Percentiles rank a stretch among this genome's conserved stretches.
phyloP scores from a whole-genome alignment of 1,140 invertebrate species.

The Rhyzopertha dominica region DNA sequence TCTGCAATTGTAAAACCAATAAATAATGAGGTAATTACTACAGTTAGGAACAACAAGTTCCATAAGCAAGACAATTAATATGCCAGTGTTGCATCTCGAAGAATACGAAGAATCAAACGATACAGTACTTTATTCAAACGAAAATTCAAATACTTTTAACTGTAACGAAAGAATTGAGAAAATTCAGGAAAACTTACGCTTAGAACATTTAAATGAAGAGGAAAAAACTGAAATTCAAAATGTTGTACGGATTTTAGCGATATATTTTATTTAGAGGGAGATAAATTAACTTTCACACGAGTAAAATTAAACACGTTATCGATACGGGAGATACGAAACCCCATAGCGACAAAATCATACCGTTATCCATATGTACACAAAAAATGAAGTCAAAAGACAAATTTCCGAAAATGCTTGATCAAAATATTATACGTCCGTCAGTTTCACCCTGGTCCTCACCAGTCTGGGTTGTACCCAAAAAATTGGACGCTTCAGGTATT shows the following conservation, averaged over 20 bases:
- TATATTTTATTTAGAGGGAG: constrained; percentile 26
- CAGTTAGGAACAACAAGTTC: too few relatives aligned
- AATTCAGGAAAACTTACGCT: too few relatives aligned
- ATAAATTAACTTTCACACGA: constrained; percentile 22
- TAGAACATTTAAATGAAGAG: constrained; percentile 27
- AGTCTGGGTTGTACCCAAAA: constrained; percentile 44
- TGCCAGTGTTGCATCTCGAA: too few relatives aligned
- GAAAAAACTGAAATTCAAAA: too few relatives aligned
- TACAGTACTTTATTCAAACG: too few relatives aligned
- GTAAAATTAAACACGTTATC: constrained; percentile 31
- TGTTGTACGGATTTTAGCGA: constrained; percentile 25
- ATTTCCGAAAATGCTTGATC: constrained; percentile 44
- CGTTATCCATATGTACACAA: constrained; percentile 40
- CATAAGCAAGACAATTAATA: too few relatives aligned
- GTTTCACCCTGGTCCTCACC: constrained; percentile 39
- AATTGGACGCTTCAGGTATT: constrained; percentile 41
- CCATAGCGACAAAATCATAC: constrained; percentile 36
- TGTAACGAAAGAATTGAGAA: too few relatives aligned
- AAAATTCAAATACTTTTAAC: too few relatives aligned
- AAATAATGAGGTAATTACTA: too few relatives aligned
- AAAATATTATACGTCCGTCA: constrained; percentile 40
- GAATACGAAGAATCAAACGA: too few relatives aligned
- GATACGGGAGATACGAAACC: constrained; percentile 21
- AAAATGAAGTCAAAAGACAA: constrained; percentile 43
- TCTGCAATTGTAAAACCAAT: too few relatives aligned